These are phyloP conservation scores for Ooceraea biroi DNA, from an alignment of 1,140 invertebrate species.

Conservation along the genomic window DNA sequence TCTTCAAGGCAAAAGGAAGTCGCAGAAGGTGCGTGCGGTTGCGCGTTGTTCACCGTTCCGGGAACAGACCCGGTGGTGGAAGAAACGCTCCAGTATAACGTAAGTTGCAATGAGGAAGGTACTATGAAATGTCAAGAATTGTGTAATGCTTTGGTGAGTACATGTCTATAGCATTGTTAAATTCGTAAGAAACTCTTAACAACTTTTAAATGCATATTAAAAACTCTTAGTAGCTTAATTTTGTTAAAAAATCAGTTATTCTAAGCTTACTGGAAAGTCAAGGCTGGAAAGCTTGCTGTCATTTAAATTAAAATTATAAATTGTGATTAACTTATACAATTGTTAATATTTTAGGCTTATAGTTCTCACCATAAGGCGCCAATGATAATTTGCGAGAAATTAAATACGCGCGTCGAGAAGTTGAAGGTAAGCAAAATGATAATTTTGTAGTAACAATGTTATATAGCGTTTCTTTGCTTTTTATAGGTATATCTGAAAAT, in stretches of 20 bases:
- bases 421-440: conserved; percentile 60
- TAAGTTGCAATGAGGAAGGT: conserved; percentile 68
- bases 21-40: conserved; percentile 64
- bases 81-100: conserved; percentile 66
- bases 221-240: conserved; percentile 5
- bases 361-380: conserved; percentile 64
- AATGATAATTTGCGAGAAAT: conserved; percentile 71
- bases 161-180: not conserved
- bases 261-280: not conserved
- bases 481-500: conserved; percentile 68
- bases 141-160: conserved; percentile 70
- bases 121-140: conserved; percentile 66
- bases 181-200: conserved; percentile 20
- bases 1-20: conserved; percentile 38
- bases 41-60: conserved; percentile 65
- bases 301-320: not conserved
- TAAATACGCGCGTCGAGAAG: conserved; percentile 68
- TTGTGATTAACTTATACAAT: not conserved
- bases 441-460: conserved; percentile 16
- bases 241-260: not conserved
- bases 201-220: conserved; percentile 36
- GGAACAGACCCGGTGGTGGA: conserved; percentile 70
- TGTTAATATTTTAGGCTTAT: conserved; percentile 60
- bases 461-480: conserved; percentile 20
- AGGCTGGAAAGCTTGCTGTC: not conserved